Conservation (phyloP, 2,888 invertebrate species). For the Junonia oenone region DNA sequence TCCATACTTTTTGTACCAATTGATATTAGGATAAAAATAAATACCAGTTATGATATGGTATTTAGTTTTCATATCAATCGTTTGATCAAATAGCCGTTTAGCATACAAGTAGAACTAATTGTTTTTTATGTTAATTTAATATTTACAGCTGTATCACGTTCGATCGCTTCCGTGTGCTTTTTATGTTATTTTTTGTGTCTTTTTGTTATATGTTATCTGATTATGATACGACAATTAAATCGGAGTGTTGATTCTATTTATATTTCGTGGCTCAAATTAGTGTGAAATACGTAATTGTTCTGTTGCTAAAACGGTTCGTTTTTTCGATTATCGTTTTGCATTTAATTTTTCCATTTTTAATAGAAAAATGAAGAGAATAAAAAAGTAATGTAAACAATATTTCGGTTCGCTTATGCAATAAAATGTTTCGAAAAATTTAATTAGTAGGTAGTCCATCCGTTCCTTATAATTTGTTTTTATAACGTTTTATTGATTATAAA, state of each 20-base stretch:
- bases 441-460: not conserved
- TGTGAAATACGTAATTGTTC: too few species aligned
- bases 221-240: not conserved
- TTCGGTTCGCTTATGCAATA: not conserved
- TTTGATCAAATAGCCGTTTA: constrained; percentile 13
- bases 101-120: constrained; percentile 12
- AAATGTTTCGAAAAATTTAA: not conserved
- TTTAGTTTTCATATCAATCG: constrained; percentile 13
- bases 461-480: not conserved
- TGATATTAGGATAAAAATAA: not conserved
- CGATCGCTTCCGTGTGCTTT: constrained; percentile 19
- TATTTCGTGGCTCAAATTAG: too few species aligned
- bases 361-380: too few species aligned
- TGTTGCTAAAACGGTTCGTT: too few species aligned
- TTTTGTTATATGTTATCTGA: not conserved
- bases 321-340: too few species aligned
- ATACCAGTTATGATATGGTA: not conserved
- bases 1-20: not conserved
- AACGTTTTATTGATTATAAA: not conserved
- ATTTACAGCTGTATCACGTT: constrained; percentile 15
- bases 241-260: not conserved
- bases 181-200: not conserved
- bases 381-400: too few species aligned
- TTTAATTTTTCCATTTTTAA: too few species aligned
- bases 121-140: constrained; percentile 16